A percentile compares a stretch with the other conserved stretches of the same genome.
phyloP scores from a whole-genome alignment of 2,797 vertebrate genomes.

The Oryzias dopingdopingensis region DNA sequence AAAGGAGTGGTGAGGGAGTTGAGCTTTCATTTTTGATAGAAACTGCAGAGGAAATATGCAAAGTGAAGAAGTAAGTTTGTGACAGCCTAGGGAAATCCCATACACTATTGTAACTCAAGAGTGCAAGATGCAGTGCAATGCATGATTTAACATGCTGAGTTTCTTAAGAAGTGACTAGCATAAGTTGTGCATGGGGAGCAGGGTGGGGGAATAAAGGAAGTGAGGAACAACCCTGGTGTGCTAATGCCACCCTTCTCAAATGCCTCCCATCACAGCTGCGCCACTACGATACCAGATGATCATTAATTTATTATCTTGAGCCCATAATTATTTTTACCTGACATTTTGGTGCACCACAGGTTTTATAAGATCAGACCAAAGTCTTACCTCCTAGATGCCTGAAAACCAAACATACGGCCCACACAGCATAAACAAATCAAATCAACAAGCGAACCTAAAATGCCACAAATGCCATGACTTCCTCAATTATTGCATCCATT shows the following conservation, averaged over 20 bases:
- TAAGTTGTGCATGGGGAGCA: constrained; percentile 4
- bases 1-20: constrained; percentile 3
- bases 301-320: constrained; percentile 50
- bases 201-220: constrained; percentile 34
- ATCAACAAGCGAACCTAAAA: constrained; percentile 10
- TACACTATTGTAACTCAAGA: constrained; percentile 55
- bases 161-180: constrained; percentile 53
- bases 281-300: constrained; percentile 36
- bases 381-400: constrained; percentile 21
- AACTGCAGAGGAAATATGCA: constrained; percentile 58
- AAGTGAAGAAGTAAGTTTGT: constrained; percentile 62
- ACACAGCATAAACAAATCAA: constrained; percentile 2
- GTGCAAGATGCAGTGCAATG: constrained; percentile 33
- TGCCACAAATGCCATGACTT: constrained; percentile 9
- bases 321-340: constrained; percentile 45
- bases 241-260: constrained; percentile 40
- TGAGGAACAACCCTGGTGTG: constrained; percentile 51
- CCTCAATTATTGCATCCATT: constrained; percentile 3
- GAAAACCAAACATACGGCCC: constrained; percentile 24
- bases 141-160: constrained; percentile 36
- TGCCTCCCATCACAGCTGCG: constrained; percentile 34
- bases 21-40: constrained; percentile 36
- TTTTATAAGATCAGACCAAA: constrained; percentile 26
- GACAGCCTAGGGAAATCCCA: constrained; percentile 66
- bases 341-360: constrained; percentile 52